Conservation (phyloP, 1,140 invertebrate species). For the Ctenoplectra terminalis region DNA sequence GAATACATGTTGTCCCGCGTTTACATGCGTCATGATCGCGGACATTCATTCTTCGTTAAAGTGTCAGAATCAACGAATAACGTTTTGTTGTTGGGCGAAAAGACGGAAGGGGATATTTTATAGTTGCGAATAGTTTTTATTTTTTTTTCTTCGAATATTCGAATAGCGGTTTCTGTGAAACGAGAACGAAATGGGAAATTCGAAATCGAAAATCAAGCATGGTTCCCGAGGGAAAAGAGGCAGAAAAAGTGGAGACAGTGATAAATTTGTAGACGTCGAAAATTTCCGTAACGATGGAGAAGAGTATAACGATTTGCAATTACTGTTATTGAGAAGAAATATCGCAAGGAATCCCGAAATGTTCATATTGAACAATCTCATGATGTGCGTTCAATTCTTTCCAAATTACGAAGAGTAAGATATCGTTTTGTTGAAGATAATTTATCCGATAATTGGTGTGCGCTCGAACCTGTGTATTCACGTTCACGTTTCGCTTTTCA, state of each 20-base stretch:
- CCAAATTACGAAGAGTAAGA: constrained; percentile 89
- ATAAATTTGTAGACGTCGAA: constrained; percentile 54
- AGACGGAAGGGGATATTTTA: neutral
- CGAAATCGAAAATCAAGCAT: constrained; percentile 75
- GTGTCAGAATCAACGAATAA: neutral
- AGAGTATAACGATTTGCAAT: constrained; percentile 66
- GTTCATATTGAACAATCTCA: constrained; percentile 90
- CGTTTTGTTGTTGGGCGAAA: neutral
- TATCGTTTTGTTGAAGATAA: neutral
- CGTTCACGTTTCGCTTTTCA: too few species aligned
- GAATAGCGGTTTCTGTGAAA: neutral
- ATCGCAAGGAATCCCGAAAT: constrained; percentile 85
- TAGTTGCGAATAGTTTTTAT: too few species aligned
- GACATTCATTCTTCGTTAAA: constrained; percentile 6
- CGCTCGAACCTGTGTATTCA: too few species aligned
- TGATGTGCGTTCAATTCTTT: constrained; percentile 90
- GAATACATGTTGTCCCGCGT: constrained; percentile 21
- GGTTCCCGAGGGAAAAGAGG: neutral
- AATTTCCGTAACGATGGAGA: constrained; percentile 33
- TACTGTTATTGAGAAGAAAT: constrained; percentile 83
- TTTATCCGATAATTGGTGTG: too few species aligned
- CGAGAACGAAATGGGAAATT: constrained; percentile 79
- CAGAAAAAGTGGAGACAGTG: neutral
- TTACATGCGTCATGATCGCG: constrained; percentile 46
- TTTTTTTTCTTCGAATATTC: neutral